Evolutionary conservation across 2,888 invertebrate genomes (phyloP).

Genomic region (Cantharis rustica): DNA sequence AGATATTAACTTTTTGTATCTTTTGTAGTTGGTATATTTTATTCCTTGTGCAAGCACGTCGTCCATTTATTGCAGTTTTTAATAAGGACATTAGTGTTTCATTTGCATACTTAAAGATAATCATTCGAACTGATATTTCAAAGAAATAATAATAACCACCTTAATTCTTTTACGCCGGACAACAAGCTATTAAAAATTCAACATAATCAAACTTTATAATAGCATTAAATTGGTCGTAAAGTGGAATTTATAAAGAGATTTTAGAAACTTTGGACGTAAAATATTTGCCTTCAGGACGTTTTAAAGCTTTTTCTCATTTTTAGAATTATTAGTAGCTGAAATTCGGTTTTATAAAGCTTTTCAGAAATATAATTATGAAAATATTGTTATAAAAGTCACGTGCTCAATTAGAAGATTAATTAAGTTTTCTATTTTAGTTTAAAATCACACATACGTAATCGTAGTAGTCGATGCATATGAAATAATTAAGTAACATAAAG

Average conservation of each 20-base stretch:
- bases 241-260: slow-evolving; percentile 22
- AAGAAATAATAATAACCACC: slow-evolving; percentile 12
- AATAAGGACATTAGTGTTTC: not conserved
- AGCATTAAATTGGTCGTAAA: slow-evolving; percentile 27
- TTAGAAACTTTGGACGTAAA: slow-evolving; percentile 20
- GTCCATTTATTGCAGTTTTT: not conserved
- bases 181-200: slow-evolving; percentile 27
- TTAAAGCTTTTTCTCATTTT: slow-evolving; percentile 6
- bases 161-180: slow-evolving; percentile 19
- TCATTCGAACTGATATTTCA: slow-evolving; percentile 13
- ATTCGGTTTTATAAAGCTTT: not conserved
- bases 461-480: too few species aligned
- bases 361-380: slow-evolving; percentile 1
- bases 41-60: not conserved
- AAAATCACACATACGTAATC: not conserved
- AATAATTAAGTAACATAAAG: not conserved
- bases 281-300: slow-evolving; percentile 16
- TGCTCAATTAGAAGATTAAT: not conserved
- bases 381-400: slow-evolving; percentile 4
- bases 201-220: slow-evolving; percentile 30
- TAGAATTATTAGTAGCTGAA: slow-evolving; percentile 4
- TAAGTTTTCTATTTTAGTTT: too few species aligned
- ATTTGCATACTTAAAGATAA: not conserved
- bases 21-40: not conserved
- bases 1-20: not conserved